Percentiles rank a stretch among this genome's conserved stretches.
Conservation (phyloP, 2,797 vertebrate genomes). For the Cephalopachus bancanus region DNA sequence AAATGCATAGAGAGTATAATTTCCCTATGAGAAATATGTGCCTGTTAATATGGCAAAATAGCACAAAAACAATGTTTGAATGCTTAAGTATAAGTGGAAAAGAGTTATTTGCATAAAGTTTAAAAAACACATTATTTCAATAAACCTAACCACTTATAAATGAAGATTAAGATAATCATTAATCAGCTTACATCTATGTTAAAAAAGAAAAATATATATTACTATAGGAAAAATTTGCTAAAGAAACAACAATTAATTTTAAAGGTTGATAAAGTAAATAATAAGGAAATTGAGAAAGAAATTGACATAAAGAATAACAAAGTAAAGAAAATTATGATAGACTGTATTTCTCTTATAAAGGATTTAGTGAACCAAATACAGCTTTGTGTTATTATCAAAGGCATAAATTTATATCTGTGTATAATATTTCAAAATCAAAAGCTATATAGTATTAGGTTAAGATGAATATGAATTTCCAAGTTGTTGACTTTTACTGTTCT, state of each 20-base stretch:
- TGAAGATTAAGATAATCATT: not conserved
- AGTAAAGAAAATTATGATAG: not conserved
- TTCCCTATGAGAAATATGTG: constrained; percentile 20
- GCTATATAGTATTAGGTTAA: not conserved
- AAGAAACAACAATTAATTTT: not conserved
- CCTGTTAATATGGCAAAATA: not conserved
- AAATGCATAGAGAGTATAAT: not conserved
- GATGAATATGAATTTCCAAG: not conserved
- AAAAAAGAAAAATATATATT: not conserved
- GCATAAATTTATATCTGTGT: not conserved
- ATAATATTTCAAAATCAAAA: not conserved
- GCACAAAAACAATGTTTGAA: constrained; percentile 38
- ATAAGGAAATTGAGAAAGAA: not conserved
- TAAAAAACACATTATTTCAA: constrained; percentile 4
- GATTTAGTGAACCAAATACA: not conserved
- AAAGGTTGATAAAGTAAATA: not conserved
- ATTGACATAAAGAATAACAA: not conserved
- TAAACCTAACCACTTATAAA: not conserved
- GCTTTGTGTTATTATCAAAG: not conserved
- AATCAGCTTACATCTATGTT: not conserved
- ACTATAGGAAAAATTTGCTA: not conserved
- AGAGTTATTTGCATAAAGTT: constrained; percentile 37
- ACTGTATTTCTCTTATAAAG: not conserved
- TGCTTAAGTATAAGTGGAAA: constrained; percentile 31
- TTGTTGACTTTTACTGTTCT: not conserved